These are phyloP conservation scores for Suillia variegata DNA, from an alignment of 2,888 invertebrate species.

Conservation along the genomic window DNA sequence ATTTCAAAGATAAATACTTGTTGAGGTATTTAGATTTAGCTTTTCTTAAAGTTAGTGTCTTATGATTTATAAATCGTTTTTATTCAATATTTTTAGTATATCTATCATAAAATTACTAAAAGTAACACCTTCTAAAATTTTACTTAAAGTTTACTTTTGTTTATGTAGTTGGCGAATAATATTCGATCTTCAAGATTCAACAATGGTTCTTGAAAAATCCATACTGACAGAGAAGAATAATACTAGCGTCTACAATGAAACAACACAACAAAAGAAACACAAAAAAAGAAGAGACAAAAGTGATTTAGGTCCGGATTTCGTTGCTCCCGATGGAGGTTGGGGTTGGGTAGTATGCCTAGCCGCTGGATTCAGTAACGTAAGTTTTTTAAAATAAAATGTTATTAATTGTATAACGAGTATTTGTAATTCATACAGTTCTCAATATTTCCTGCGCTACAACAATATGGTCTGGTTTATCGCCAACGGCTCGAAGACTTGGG, in stretches of 20 bases:
- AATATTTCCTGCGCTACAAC: conserved; percentile 71
- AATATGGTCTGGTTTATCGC: conserved; percentile 73
- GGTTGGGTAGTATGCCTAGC: conserved; percentile 75
- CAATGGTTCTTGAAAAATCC: conserved; percentile 40
- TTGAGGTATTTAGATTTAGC: too few species aligned
- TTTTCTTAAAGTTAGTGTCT: too few species aligned
- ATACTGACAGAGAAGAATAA: conserved; percentile 45
- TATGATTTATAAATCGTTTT: too few species aligned
- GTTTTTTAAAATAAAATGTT: conserved; percentile 45
- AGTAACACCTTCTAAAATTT: too few species aligned
- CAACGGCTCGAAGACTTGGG: conserved; percentile 67
- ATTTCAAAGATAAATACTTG: too few species aligned
- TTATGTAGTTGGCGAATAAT: neutral
- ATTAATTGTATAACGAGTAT: neutral
- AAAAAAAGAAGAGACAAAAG: conserved; percentile 60
- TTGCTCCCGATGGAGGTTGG: conserved; percentile 79
- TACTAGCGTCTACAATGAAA: conserved; percentile 49
- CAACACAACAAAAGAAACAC: conserved; percentile 58
- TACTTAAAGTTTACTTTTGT: too few species aligned
- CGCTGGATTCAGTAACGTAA: conserved; percentile 74
- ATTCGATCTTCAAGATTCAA: too few species aligned
- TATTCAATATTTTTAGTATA: too few species aligned
- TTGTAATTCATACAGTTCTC: conserved; percentile 66
- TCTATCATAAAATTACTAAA: too few species aligned
- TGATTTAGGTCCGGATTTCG: conserved; percentile 64